These are phyloP conservation scores for Pampusana beccarii DNA, from an alignment of 2,113 vertebrate species.

Conservation along the genomic window DNA sequence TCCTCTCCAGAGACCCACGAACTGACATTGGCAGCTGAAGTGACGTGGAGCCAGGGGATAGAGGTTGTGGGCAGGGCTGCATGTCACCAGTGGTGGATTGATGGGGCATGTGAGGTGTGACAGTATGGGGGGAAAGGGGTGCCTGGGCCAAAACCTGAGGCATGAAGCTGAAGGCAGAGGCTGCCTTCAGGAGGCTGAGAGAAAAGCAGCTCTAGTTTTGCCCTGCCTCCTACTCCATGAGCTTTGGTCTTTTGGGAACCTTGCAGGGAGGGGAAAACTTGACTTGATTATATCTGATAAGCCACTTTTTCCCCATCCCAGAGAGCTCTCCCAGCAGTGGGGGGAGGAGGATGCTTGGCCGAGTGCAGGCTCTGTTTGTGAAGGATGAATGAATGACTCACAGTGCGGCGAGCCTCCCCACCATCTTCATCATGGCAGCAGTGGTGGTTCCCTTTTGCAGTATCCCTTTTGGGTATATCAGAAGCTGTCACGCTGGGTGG, in stretches of 20 bases:
- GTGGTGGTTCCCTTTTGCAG: not conserved
- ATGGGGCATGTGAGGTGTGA: not conserved
- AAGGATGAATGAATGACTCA: conserved; percentile 65
- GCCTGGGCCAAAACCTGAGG: not conserved
- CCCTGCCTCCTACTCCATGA: not conserved
- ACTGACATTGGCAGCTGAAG: not conserved
- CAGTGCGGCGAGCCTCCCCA: accelerated
- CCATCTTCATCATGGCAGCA: not conserved
- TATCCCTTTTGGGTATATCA: no score
- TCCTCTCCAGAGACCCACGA: not conserved
- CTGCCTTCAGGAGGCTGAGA: not conserved
- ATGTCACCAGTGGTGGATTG: accelerated
- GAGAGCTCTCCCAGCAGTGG: not conserved
- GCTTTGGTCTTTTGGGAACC: not conserved
- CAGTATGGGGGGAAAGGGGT: not conserved
- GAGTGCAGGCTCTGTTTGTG: conserved; percentile 2
- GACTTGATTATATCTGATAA: conserved; percentile 52
- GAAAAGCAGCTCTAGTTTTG: not conserved
- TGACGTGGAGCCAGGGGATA: accelerated
- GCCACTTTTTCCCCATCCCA: conserved; percentile 54
- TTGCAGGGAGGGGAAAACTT: conserved; percentile 40
- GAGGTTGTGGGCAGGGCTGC: not conserved
- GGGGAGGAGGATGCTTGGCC: conserved; percentile 42
- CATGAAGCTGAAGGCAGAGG: not conserved
- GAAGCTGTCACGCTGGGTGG: not conserved